Conservation (phyloP, 1,140 invertebrate genomes). For the Diorhabda elongata region DNA sequence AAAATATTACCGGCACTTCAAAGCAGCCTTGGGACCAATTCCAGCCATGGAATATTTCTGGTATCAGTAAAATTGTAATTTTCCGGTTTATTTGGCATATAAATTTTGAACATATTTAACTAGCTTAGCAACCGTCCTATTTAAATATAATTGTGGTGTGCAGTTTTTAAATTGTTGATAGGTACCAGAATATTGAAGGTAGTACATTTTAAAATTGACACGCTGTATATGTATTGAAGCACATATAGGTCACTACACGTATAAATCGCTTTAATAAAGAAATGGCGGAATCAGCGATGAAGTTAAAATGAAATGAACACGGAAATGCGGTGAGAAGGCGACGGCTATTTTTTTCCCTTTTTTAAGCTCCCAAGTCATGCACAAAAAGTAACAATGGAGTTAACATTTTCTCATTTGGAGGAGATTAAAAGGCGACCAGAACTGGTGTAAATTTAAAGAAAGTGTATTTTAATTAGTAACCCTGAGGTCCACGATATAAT, state of each 20-base stretch:
- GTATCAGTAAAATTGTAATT: too few relatives aligned
- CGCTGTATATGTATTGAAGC: too few relatives aligned
- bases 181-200: too few relatives aligned
- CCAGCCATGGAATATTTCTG: too few relatives aligned
- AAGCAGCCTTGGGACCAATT: too few relatives aligned
- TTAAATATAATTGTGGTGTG: too few relatives aligned
- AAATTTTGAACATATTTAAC: too few relatives aligned
- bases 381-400: slow-evolving; percentile 2
- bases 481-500: not conserved
- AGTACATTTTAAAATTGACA: too few relatives aligned
- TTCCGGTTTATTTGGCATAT: too few relatives aligned
- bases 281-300: not conserved
- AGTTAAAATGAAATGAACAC: not conserved
- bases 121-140: too few relatives aligned
- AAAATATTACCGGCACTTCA: too few relatives aligned
- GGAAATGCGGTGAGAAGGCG: not conserved
- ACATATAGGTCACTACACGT: not conserved
- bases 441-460: not conserved
- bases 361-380: slow-evolving; percentile 1
- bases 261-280: not conserved
- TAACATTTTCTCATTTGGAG: not conserved
- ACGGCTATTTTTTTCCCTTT: not conserved
- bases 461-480: slow-evolving; percentile 3
- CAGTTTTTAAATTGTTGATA: too few relatives aligned
- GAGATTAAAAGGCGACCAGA: slow-evolving; percentile 1